A percentile compares a stretch with the other conserved stretches of the same genome.
Conservation (phyloP, 2,888 invertebrate species). For the Dryobotodes eremita region DNA sequence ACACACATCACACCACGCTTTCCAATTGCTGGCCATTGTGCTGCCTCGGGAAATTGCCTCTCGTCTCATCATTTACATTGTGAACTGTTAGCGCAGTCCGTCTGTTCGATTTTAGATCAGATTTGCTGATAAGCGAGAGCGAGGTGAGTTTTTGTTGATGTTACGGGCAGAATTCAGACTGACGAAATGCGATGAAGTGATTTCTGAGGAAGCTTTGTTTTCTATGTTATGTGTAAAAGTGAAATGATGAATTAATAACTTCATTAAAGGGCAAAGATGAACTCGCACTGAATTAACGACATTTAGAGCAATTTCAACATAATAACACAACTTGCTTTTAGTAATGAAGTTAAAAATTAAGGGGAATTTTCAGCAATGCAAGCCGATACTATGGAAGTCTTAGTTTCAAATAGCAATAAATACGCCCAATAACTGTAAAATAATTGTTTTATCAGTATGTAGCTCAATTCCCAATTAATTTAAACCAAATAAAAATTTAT, state of each 20-base stretch:
- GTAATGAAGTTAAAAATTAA: not conserved
- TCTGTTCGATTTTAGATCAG: conserved; percentile 58
- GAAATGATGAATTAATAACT: not conserved
- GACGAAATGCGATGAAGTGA: conserved; percentile 1
- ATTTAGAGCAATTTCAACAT: not conserved
- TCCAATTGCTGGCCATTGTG: conserved; percentile 77
- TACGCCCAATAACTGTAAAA: not conserved
- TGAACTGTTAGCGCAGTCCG: conserved; percentile 56
- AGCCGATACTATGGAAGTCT: not conserved
- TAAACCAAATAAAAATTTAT: not conserved
- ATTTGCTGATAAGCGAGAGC: conserved; percentile 44
- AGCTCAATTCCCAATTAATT: not conserved
- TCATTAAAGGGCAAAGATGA: not conserved
- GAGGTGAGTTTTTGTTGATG: conserved; percentile 48
- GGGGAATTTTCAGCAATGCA: not conserved
- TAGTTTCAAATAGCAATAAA: not conserved
- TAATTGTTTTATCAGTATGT: not conserved
- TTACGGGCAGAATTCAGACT: conserved; percentile 16
- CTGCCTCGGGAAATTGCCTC: conserved; percentile 67
- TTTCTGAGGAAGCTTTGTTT: conserved; percentile 33
- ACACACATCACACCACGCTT: conserved; percentile 79
- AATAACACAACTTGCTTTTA: not conserved
- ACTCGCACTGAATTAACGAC: not conserved
- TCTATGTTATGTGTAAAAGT: not conserved
- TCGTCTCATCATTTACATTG: conserved; percentile 68